Evolutionary conservation across 2,113 vertebrate species (phyloP).

Genomic region (Dicentrarchus labrax): DNA sequence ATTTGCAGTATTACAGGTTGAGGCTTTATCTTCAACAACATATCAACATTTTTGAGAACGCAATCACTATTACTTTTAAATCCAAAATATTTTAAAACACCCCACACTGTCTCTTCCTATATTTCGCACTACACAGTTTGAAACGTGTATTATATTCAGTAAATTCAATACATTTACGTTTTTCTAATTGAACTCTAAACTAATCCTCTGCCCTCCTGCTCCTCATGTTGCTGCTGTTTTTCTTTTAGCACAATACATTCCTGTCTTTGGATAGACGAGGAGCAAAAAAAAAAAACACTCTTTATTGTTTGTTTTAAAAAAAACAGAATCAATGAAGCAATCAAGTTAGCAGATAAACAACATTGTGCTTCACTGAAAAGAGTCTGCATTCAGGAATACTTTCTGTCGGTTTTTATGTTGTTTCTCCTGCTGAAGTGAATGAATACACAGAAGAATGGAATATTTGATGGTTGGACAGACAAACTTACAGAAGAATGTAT

Average conservation of each 20-base stretch:
- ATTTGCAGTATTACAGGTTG: background rate
- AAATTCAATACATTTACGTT: background rate
- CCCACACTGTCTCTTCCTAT: background rate
- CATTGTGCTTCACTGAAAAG: constrained; percentile 14
- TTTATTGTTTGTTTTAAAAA: background rate
- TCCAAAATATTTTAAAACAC: background rate
- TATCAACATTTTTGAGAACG: background rate
- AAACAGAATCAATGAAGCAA: constrained; percentile 43
- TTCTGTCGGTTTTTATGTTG: background rate
- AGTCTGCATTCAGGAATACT: background rate
- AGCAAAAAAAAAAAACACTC: background rate
- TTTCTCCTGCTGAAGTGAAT: background rate
- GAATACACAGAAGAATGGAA: background rate
- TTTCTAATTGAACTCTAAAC: background rate
- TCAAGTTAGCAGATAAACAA: constrained; percentile 16
- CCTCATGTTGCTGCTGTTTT: background rate
- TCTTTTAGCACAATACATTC: background rate
- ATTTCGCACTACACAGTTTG: background rate
- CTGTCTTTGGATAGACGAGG: constrained; percentile 21
- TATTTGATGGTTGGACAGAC: background rate
- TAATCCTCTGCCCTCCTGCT: background rate
- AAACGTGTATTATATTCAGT: background rate
- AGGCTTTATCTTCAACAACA: background rate
- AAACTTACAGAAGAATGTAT: background rate
- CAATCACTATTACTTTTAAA: background rate